Percentiles rank a stretch among this genome's conserved stretches.
Conservation (phyloP, 2,888 invertebrate genomes). For the Crocallis elinguaria region DNA sequence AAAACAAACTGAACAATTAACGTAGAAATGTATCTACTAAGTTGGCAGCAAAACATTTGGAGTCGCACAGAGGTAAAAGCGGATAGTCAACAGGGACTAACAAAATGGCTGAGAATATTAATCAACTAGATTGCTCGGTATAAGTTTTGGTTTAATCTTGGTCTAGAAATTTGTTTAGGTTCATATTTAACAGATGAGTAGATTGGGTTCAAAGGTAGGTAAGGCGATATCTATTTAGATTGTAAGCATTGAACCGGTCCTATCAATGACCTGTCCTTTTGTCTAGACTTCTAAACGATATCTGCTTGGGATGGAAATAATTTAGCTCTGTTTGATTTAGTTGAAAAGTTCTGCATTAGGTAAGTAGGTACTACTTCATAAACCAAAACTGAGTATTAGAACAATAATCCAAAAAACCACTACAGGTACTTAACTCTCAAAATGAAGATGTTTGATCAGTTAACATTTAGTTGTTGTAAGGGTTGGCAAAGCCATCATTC, state of each 20-base stretch:
- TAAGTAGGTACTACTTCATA: no score
- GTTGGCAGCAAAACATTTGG: neutral
- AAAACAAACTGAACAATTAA: slow-evolving; percentile 5
- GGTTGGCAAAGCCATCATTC: no score
- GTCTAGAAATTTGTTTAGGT: no score
- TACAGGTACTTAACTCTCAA: no score
- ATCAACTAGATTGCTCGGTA: no score
- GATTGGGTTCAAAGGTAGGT: neutral
- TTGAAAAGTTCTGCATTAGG: no score
- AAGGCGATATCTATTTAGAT: neutral
- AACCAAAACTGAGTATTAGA: no score
- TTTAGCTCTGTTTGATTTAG: no score
- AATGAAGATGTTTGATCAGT: no score
- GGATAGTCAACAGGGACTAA: neutral
- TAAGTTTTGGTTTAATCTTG: neutral
- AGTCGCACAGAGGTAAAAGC: neutral
- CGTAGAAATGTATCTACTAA: neutral
- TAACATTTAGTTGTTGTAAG: no score
- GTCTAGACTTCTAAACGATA: neutral
- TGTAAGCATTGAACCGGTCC: neutral
- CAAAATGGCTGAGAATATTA: neutral
- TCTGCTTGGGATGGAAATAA: no score
- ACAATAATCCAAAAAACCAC: no score
- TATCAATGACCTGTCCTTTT: neutral
- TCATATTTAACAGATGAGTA: neutral